phyloP scores from a whole-genome alignment of 2,113 vertebrate genomes.

The Pseudonaja textilis region DNA sequence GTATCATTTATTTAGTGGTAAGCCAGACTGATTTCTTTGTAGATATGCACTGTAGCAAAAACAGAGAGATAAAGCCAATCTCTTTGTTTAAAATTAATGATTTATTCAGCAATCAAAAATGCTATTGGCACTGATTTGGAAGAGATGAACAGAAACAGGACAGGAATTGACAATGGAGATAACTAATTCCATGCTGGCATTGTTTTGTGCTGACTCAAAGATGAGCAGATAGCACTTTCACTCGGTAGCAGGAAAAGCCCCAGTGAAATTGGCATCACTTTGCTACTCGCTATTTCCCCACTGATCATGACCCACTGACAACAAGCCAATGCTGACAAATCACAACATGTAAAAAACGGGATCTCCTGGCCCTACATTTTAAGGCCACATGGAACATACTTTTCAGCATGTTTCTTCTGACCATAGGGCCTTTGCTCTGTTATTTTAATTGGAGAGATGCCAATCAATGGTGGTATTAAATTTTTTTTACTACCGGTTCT shows the following conservation, averaged over 20 bases:
- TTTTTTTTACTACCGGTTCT: no score
- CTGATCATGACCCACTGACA: not conserved
- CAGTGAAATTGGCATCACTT: not conserved
- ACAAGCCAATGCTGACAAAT: not conserved
- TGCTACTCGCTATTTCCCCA: not conserved
- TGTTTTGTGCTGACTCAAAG: not conserved
- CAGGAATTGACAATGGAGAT: not conserved
- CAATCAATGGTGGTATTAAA: no score
- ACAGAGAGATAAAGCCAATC: not conserved
- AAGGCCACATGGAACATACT: not conserved
- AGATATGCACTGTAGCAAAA: not conserved
- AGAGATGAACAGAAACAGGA: not conserved
- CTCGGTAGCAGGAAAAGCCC: not conserved
- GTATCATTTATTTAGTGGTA: not conserved
- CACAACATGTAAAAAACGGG: not conserved
- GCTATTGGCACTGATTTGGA: not conserved
- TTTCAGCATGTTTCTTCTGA: not conserved
- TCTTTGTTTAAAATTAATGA: not conserved
- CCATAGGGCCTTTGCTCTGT: not conserved
- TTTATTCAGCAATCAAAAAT: not conserved
- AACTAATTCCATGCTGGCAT: not conserved
- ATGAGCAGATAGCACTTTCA: not conserved
- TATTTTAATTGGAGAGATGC: not conserved
- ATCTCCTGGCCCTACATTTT: not conserved
- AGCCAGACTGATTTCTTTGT: not conserved